Evolutionary conservation across 2,888 invertebrate species (phyloP).

Genomic region (Callimorpha dominula): DNA sequence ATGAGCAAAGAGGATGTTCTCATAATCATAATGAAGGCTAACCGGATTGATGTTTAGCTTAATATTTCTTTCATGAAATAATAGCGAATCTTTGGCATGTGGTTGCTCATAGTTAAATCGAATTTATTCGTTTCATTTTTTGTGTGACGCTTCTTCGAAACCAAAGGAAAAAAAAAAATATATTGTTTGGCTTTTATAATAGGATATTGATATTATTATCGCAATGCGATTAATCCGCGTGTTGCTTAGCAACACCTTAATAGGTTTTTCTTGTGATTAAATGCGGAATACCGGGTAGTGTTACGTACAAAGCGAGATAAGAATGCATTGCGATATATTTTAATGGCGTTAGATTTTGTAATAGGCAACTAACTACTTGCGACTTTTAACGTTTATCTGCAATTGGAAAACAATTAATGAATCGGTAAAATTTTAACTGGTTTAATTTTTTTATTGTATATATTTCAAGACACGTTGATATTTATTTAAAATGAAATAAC

Average conservation of each 20-base stretch:
- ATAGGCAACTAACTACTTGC: not conserved
- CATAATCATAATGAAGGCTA: conserved; percentile 1
- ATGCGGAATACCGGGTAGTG: not conserved
- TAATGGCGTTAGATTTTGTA: not conserved
- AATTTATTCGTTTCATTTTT: not conserved
- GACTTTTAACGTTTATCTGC: not conserved
- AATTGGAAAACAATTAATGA: not conserved
- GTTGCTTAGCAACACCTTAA: not conserved
- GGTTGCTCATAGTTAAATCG: not conserved
- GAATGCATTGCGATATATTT: not conserved
- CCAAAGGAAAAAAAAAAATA: not conserved
- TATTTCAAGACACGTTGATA: not conserved
- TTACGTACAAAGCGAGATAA: not conserved
- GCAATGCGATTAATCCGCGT: not conserved
- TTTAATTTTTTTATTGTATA: not conserved
- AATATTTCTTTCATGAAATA: conserved; percentile 2
- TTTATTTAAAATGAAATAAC: conserved; percentile 5
- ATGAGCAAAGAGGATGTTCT: conserved; percentile 10
- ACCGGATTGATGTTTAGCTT: conserved; percentile 5
- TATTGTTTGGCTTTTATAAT: not conserved
- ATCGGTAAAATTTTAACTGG: not conserved
- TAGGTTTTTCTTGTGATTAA: not conserved
- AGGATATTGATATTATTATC: not conserved
- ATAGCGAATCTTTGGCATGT: not conserved
- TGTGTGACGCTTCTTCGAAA: not conserved